phyloP scores from a whole-genome alignment of 2,113 vertebrate species.

The Phasianus colchicus region DNA sequence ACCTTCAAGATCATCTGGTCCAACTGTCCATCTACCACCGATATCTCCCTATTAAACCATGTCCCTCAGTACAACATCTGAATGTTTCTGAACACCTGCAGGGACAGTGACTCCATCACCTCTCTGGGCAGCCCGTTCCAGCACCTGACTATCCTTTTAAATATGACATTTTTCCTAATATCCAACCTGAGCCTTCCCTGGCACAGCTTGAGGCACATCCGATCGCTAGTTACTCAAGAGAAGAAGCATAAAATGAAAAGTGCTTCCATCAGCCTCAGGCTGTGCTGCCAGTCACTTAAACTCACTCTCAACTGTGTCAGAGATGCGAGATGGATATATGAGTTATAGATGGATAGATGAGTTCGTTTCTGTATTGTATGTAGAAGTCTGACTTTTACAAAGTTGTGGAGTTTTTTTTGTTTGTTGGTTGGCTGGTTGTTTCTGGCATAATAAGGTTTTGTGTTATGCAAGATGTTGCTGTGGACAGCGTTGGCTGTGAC shows the following conservation, averaged over 20 bases:
- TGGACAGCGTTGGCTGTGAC: background rate
- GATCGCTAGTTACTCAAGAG: too few species aligned
- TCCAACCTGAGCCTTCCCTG: too few species aligned
- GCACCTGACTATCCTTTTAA: too few species aligned
- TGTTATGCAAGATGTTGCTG: background rate
- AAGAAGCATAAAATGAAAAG: background rate
- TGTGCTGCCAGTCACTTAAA: background rate
- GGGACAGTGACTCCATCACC: too few species aligned
- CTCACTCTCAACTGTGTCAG: background rate
- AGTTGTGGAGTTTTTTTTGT: background rate
- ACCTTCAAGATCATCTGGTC: too few species aligned
- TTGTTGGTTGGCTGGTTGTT: background rate
- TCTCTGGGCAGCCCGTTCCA: too few species aligned
- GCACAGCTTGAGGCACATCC: too few species aligned
- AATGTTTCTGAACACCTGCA: too few species aligned
- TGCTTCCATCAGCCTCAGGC: fast-evolving
- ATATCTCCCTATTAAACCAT: too few species aligned
- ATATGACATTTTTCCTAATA: too few species aligned
- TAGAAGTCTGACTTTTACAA: background rate
- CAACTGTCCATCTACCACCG: too few species aligned
- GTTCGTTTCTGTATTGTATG: background rate
- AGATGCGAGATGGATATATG: background rate
- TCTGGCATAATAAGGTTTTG: background rate
- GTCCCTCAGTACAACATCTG: too few species aligned
- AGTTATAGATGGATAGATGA: background rate